Percentiles rank a stretch among this genome's conserved stretches.
Evolutionary conservation across 2,797 vertebrate species (phyloP).

Genomic region (Enteromius treurensis): DNA sequence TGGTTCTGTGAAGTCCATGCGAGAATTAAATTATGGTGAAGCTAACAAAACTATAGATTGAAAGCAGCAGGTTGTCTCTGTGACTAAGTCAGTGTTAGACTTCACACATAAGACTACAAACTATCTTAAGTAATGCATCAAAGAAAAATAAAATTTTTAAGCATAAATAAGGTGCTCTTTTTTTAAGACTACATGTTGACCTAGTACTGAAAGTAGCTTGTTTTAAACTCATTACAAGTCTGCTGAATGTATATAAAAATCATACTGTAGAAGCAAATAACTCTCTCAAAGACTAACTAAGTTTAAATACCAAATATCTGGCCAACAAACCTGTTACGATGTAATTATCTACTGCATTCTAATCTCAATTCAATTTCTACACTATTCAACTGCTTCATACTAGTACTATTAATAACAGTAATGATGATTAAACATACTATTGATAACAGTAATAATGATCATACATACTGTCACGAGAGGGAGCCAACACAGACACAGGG

Average conservation of each 20-base stretch:
- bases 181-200: not conserved
- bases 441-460: no score
- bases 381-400: not conserved
- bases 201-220: not conserved
- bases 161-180: not conserved
- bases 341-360: not conserved
- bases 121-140: not conserved
- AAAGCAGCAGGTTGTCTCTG: not conserved
- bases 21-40: not conserved
- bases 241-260: not conserved
- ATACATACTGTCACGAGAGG: no score
- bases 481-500: no score
- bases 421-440: no score
- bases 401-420: no score
- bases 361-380: not conserved
- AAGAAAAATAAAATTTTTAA: not conserved
- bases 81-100: not conserved
- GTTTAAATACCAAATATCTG: not conserved
- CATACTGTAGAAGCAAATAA: not conserved
- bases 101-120: not conserved
- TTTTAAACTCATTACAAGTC: not conserved
- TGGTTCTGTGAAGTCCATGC: constrained; percentile 2
- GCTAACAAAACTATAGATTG: not conserved
- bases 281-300: not conserved
- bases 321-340: not conserved